phyloP scores from a whole-genome alignment of 1,140 invertebrate genomes.

The Procambarus virginalis region DNA sequence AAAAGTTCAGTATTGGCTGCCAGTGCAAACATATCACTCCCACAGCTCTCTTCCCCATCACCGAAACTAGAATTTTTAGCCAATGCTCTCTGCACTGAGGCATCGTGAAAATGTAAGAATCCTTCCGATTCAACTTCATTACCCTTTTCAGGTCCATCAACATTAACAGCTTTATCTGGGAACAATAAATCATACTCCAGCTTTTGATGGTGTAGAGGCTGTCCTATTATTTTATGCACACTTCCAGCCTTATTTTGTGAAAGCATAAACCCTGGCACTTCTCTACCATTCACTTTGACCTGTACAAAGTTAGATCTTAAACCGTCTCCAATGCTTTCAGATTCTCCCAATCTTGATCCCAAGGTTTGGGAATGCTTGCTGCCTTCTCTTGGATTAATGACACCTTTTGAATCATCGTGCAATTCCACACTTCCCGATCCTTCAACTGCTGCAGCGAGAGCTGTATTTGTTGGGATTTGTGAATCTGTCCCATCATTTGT shows the following conservation, averaged over 20 bases:
- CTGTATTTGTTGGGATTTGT: neutral
- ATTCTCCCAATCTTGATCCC: neutral
- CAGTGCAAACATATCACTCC: slow-evolving; percentile 19
- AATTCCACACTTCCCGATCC: neutral
- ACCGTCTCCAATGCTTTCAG: neutral
- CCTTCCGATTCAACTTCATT: slow-evolving; percentile 5
- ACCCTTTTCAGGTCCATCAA: neutral
- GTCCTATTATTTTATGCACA: slow-evolving; percentile 17
- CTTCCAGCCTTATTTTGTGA: neutral
- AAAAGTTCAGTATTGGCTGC: neutral
- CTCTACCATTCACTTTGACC: slow-evolving; percentile 27
- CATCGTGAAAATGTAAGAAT: slow-evolving; percentile 24
- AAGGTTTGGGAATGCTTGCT: neutral
- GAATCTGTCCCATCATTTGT: slow-evolving; percentile 26
- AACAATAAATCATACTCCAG: neutral
- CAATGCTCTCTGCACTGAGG: neutral
- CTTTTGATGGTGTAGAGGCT: neutral
- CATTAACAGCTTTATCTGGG: neutral
- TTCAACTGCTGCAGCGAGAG: neutral
- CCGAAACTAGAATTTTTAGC: slow-evolving; percentile 6
- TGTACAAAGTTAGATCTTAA: neutral
- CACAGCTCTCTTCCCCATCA: slow-evolving; percentile 14
- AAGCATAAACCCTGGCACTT: slow-evolving; percentile 46
- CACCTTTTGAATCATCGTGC: neutral
- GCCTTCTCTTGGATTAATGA: neutral